A percentile compares a stretch with the other conserved stretches of the same genome.
Evolutionary conservation across 2,888 invertebrate genomes (phyloP).

Genomic region (Chesias legatella): DNA sequence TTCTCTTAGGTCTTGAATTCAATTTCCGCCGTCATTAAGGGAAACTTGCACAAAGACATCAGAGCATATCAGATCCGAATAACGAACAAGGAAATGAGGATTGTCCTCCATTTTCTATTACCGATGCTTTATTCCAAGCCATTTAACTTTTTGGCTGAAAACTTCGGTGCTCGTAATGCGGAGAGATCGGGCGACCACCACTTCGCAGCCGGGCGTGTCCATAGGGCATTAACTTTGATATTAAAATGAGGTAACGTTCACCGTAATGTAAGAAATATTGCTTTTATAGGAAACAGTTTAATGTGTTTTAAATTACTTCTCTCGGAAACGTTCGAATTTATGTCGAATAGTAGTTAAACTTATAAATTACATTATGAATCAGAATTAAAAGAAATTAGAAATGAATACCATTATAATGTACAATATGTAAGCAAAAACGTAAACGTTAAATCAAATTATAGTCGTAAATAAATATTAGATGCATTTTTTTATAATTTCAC

Average conservation of each 20-base stretch:
- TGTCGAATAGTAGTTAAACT: too few relatives aligned
- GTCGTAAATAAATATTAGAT: too few relatives aligned
- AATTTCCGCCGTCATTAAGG: slow-evolving; percentile 22
- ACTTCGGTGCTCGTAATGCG: slow-evolving; percentile 56
- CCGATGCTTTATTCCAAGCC: slow-evolving; percentile 63
- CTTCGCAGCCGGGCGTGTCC: slow-evolving; percentile 43
- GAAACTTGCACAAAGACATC: slow-evolving; percentile 27
- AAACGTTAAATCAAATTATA: too few relatives aligned
- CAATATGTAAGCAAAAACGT: too few relatives aligned
- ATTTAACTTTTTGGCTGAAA: slow-evolving; percentile 67
- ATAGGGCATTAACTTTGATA: slow-evolving; percentile 38
- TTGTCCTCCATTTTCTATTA: slow-evolving; percentile 69
- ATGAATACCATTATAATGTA: too few relatives aligned
- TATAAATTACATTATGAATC: too few relatives aligned
- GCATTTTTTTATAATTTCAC: too few relatives aligned
- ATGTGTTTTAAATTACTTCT: slow-evolving; percentile 8
- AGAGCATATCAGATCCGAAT: slow-evolving; percentile 42
- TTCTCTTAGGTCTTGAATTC: slow-evolving; percentile 12
- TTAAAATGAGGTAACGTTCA: slow-evolving; percentile 37
- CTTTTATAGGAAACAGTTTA: slow-evolving; percentile 30
- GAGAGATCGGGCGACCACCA: slow-evolving; percentile 37
- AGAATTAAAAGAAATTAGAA: too few relatives aligned
- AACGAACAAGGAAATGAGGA: slow-evolving; percentile 62
- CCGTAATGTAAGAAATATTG: slow-evolving; percentile 34
- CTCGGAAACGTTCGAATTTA: too few relatives aligned